Evolutionary conservation across 1,140 invertebrate genomes (phyloP).

Genomic region (Drosophila prosaltans): DNA sequence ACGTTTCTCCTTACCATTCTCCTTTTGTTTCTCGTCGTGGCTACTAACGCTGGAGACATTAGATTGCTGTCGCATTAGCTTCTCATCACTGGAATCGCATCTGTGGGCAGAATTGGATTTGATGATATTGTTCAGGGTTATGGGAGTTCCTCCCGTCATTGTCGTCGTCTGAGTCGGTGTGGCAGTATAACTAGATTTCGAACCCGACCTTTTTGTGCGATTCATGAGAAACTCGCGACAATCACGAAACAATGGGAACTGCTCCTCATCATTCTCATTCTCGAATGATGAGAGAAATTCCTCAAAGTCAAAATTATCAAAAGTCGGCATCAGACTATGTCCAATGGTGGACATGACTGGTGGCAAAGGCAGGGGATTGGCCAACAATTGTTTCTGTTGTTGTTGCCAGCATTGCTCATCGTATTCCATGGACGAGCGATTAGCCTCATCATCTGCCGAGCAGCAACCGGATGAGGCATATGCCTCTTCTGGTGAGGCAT

Average conservation of each 20-base stretch:
- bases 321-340: conserved; percentile 54
- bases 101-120: conserved; percentile 61
- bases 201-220: conserved; percentile 74
- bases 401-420: conserved; percentile 73
- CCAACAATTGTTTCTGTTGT: conserved; percentile 61
- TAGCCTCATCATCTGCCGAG: conserved; percentile 74
- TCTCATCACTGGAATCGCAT: conserved; percentile 56
- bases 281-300: conserved; percentile 85
- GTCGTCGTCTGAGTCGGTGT: conserved; percentile 38
- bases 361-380: conserved; percentile 38
- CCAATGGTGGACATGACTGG: conserved; percentile 47
- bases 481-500: conserved; percentile 72
- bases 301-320: conserved; percentile 84
- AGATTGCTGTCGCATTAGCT: conserved; percentile 40
- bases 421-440: conserved; percentile 70
- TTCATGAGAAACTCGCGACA: conserved; percentile 80
- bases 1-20: conserved; percentile 26
- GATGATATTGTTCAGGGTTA: conserved; percentile 31
- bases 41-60: conserved; percentile 29
- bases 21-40: not conserved
- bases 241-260: conserved; percentile 82
- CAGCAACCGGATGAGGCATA: conserved; percentile 62
- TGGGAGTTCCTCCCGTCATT: conserved; percentile 6
- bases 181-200: conserved; percentile 60
- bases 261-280: conserved; percentile 83